Percentiles rank a stretch among this genome's conserved stretches.
Evolutionary conservation across 2,797 vertebrate genomes (phyloP).

Genomic region (Salarias fasciatus): DNA sequence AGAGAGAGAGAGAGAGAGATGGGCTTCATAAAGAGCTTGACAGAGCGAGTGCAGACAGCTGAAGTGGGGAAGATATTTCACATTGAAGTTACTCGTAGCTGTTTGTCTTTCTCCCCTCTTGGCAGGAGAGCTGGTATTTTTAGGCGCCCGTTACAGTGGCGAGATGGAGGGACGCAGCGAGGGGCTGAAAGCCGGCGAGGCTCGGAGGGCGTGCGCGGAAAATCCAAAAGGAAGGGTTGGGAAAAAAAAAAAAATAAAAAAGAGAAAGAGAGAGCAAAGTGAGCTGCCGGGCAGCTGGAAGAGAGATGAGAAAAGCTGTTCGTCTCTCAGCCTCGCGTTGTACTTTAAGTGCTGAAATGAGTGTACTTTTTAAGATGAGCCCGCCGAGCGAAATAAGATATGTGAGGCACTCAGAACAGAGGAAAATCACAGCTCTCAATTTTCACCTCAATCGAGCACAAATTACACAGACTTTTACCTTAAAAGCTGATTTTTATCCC

Average conservation of each 20-base stretch:
- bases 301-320: slow-evolving; percentile 5
- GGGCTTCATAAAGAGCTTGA: slow-evolving; percentile 45
- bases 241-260: neutral
- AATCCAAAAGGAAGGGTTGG: slow-evolving; percentile 5
- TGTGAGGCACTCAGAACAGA: neutral
- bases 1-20: slow-evolving; percentile 18
- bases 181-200: slow-evolving; percentile 3
- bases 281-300: neutral
- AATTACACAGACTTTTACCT: no score
- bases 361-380: slow-evolving; percentile 19
- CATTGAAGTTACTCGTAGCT: slow-evolving; percentile 36
- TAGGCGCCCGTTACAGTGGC: slow-evolving; percentile 21
- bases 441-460: no score
- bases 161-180: neutral
- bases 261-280: no score
- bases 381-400: slow-evolving; percentile 8
- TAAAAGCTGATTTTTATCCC: no score
- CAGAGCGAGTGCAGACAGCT: slow-evolving; percentile 27
- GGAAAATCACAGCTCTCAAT: neutral
- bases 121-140: slow-evolving; percentile 10
- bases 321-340: neutral
- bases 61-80: slow-evolving; percentile 54
- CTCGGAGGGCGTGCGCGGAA: neutral
- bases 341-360: slow-evolving; percentile 4
- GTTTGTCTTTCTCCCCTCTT: slow-evolving; percentile 46